These are phyloP conservation scores for Lepilemur ruficaudatus DNA, from an alignment of 2,797 vertebrate genomes.

Conservation along the genomic window DNA sequence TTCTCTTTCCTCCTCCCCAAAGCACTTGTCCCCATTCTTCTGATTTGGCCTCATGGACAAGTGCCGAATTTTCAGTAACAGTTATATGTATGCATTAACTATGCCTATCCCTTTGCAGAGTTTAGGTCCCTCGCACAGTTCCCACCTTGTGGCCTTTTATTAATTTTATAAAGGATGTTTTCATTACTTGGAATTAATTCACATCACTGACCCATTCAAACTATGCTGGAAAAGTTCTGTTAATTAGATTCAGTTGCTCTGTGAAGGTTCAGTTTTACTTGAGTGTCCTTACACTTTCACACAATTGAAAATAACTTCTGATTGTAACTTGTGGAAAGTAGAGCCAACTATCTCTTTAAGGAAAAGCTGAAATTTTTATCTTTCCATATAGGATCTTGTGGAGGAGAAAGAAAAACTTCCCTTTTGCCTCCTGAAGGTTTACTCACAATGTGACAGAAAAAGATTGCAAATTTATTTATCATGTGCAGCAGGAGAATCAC, in stretches of 20 bases:
- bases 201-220: neutral
- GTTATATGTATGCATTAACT: neutral
- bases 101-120: neutral
- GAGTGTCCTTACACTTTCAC: neutral
- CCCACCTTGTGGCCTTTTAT: neutral
- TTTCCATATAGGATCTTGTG: neutral
- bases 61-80: too few species aligned
- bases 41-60: too few species aligned
- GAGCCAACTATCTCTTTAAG: neutral
- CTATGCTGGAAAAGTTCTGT: neutral
- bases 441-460: neutral
- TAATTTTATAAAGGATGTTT: neutral
- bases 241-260: neutral
- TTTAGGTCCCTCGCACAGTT: neutral
- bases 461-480: neutral
- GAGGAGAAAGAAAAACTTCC: neutral
- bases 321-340: neutral
- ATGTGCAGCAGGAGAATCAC: neutral
- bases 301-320: constrained; percentile 14
- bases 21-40: too few species aligned
- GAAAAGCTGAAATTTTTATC: neutral
- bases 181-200: constrained; percentile 20
- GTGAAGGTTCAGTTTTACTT: neutral
- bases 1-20: too few species aligned
- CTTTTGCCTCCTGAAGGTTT: neutral